Percentiles rank a stretch among this genome's conserved stretches.
phyloP scores from a whole-genome alignment of 2,888 invertebrate genomes.

The Athetis lepigone region DNA sequence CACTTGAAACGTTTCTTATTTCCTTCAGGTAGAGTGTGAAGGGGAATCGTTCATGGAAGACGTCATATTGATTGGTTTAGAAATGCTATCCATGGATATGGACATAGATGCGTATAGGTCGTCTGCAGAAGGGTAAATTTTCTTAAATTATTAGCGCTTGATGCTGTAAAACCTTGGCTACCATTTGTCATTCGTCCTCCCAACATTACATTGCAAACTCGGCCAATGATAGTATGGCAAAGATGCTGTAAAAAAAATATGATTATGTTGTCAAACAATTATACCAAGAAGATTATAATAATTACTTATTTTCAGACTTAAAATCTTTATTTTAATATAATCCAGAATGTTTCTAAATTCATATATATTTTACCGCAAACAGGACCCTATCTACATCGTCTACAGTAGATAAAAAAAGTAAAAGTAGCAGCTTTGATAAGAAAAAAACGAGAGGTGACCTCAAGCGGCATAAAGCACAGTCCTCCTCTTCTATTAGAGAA shows the following conservation, averaged over 20 bases:
- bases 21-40: constrained; percentile 80
- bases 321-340: no score
- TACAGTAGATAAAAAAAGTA: constrained; percentile 75
- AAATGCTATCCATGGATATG: constrained; percentile 85
- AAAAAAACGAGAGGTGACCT: constrained; percentile 69
- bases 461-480: constrained; percentile 72
- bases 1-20: constrained; percentile 3
- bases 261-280: no score
- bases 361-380: constrained; percentile 11
- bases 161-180: no score
- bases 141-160: background rate
- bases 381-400: constrained; percentile 76
- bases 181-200: no score
- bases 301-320: no score
- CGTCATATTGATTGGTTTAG: constrained; percentile 81
- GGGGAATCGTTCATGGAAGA: constrained; percentile 88
- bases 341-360: background rate
- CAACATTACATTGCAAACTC: no score
- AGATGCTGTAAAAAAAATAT: no score
- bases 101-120: constrained; percentile 77
- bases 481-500: constrained; percentile 72
- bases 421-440: constrained; percentile 71
- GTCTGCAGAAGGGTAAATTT: constrained; percentile 70
- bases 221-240: no score
- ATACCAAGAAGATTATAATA: no score